phyloP scores from a whole-genome alignment of 2,888 invertebrate genomes.

The Phania funesta region DNA sequence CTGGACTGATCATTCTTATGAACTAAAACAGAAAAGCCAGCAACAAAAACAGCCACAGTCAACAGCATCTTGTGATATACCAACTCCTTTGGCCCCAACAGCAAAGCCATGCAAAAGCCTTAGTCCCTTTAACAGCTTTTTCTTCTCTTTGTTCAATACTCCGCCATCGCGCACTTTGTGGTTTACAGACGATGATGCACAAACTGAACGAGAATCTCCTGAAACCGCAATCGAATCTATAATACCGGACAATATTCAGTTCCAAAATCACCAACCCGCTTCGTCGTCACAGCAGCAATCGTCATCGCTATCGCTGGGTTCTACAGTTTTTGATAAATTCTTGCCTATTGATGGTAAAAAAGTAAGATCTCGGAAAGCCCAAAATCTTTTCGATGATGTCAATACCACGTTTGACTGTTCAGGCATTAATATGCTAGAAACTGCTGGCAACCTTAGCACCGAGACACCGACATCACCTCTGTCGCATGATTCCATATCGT shows the following conservation, averaged over 20 bases:
- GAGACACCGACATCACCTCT: constrained; percentile 37
- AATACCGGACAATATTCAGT: constrained; percentile 45
- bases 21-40: constrained; percentile 52
- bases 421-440: not conserved
- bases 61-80: constrained; percentile 47
- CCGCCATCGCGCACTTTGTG: constrained; percentile 75
- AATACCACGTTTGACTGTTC: constrained; percentile 72
- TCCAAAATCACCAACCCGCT: constrained; percentile 19
- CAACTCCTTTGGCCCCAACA: not conserved
- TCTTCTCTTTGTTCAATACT: constrained; percentile 75
- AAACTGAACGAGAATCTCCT: constrained; percentile 28
- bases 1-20: constrained; percentile 77
- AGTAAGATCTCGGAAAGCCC: constrained; percentile 72
- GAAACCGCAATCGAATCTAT: constrained; percentile 60
- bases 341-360: constrained; percentile 77
- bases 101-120: constrained; percentile 68
- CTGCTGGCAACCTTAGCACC: not conserved
- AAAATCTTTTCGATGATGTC: constrained; percentile 76
- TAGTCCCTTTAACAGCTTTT: constrained; percentile 74
- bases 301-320: constrained; percentile 52
- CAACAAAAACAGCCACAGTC: constrained; percentile 24
- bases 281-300: constrained; percentile 35
- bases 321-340: constrained; percentile 76
- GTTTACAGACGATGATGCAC: constrained; percentile 64
- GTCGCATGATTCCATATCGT: constrained; percentile 43